phyloP scores from a whole-genome alignment of 2,113 vertebrate species.

The Chiloscyllium plagiosum region DNA sequence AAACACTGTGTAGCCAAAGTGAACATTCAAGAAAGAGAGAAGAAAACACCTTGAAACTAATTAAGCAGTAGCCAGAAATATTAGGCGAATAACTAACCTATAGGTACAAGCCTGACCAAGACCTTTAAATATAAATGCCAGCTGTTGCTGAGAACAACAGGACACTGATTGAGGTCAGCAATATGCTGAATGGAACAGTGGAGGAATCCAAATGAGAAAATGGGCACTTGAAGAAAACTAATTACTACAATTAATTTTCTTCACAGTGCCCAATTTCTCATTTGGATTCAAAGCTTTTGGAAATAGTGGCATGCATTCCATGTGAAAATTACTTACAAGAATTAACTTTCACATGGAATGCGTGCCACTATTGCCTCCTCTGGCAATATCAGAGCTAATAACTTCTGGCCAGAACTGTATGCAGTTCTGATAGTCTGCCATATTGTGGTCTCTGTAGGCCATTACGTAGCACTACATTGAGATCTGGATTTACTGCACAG shows the following conservation, averaged over 20 bases:
- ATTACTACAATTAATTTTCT: background rate
- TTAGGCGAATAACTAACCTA: too few species aligned
- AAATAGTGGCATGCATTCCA: too few species aligned
- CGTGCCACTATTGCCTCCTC: background rate
- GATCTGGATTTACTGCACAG: background rate
- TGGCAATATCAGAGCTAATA: background rate
- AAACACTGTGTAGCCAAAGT: too few species aligned
- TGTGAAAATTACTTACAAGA: background rate
- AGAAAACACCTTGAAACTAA: too few species aligned
- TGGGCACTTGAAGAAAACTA: background rate
- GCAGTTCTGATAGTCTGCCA: background rate
- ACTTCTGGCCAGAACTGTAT: background rate
- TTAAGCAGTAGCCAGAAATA: too few species aligned
- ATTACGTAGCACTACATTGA: background rate
- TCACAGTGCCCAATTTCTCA: background rate
- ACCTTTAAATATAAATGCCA: background rate
- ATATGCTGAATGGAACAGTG: background rate
- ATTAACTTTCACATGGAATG: background rate
- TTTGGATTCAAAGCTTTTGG: background rate
- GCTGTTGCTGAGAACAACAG: background rate
- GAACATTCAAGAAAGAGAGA: too few species aligned
- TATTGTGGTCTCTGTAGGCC: background rate
- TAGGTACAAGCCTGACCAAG: background rate
- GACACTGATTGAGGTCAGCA: background rate
- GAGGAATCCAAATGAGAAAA: background rate